Conservation (phyloP, 2,888 invertebrate species). For the Dioctria rufipes region DNA sequence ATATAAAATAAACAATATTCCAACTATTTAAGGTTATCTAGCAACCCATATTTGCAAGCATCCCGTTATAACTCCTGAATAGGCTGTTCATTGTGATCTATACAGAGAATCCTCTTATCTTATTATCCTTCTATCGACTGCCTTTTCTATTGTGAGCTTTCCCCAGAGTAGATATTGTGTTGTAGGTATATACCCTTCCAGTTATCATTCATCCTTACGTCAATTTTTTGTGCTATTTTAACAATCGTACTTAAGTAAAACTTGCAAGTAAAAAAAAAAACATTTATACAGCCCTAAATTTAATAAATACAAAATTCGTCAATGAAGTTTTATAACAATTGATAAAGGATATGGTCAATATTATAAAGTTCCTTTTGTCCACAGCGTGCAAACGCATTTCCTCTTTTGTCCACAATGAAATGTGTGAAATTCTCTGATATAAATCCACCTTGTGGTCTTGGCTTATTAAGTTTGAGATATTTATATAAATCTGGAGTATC, state of each 20-base stretch:
- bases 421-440: conserved; percentile 20
- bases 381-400: background rate
- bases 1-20: too few relatives aligned
- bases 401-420: conserved; percentile 21
- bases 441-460: background rate
- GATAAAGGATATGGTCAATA: conserved; percentile 1
- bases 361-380: background rate
- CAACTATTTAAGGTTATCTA: too few relatives aligned
- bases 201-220: background rate
- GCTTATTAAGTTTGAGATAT: background rate
- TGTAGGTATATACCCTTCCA: too few relatives aligned
- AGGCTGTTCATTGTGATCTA: too few relatives aligned
- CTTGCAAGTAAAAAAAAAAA: too few relatives aligned
- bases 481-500: background rate
- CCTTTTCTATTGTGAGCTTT: too few relatives aligned
- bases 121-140: too few relatives aligned
- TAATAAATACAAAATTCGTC: background rate
- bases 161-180: too few relatives aligned
- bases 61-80: too few relatives aligned
- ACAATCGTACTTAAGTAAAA: too few relatives aligned
- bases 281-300: background rate
- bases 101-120: too few relatives aligned
- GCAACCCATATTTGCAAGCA: too few relatives aligned
- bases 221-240: background rate
- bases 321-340: conserved; percentile 5